Evolutionary conservation across 2,888 invertebrate genomes (phyloP).

Genomic region (Plagodis dolabraria): DNA sequence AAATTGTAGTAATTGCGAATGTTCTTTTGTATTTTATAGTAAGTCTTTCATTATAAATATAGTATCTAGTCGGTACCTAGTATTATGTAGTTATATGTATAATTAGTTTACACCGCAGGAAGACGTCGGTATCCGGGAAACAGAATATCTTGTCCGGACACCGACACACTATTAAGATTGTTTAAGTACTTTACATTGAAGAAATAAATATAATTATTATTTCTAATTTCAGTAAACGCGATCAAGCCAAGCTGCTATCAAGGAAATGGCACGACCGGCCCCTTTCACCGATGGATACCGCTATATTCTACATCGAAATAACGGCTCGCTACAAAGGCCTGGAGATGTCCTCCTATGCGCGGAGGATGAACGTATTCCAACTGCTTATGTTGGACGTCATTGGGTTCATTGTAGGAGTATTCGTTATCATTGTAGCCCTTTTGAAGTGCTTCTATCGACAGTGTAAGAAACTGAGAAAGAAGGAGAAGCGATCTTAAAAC

Average conservation of each 20-base stretch:
- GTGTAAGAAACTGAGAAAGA: slow-evolving; percentile 17
- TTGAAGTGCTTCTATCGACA: slow-evolving; percentile 11
- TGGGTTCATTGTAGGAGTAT: slow-evolving; percentile 32
- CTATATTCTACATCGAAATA: slow-evolving; percentile 54
- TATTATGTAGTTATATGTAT: too few relatives aligned
- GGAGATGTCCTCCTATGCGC: slow-evolving; percentile 48
- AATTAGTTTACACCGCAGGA: too few relatives aligned
- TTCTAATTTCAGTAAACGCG: slow-evolving; percentile 44
- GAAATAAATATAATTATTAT: too few relatives aligned
- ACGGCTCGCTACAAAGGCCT: slow-evolving; percentile 47
- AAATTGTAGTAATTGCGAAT: too few relatives aligned
- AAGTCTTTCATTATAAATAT: too few relatives aligned
- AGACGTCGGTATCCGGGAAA: too few relatives aligned
- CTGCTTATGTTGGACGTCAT: slow-evolving; percentile 44
- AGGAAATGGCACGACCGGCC: slow-evolving; percentile 51
- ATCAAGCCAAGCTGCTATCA: slow-evolving; percentile 47
- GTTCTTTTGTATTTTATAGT: too few relatives aligned
- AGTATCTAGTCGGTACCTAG: too few relatives aligned
- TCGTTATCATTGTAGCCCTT: slow-evolving; percentile 14
- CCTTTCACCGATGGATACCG: slow-evolving; percentile 53
- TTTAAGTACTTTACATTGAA: too few relatives aligned
- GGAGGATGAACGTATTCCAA: slow-evolving; percentile 41
- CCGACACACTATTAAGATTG: too few relatives aligned
- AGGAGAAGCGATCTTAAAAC: slow-evolving; percentile 31
- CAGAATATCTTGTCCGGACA: too few relatives aligned